Percentiles rank a stretch among this genome's conserved stretches.
Conservation (phyloP, 2,888 invertebrate genomes). For the Mantis religiosa region DNA sequence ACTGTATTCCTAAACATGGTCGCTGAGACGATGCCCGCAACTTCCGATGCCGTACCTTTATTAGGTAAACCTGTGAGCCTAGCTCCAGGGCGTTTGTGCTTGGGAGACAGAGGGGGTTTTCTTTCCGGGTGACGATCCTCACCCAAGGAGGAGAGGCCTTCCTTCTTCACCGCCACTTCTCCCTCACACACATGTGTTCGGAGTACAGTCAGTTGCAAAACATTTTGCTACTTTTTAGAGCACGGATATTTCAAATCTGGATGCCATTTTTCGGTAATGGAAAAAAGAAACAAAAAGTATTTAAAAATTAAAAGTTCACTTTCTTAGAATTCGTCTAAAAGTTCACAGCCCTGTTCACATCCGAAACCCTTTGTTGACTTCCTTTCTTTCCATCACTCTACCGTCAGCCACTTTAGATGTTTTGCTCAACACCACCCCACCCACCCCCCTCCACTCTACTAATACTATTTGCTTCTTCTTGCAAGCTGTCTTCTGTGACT, state of each 20-base stretch:
- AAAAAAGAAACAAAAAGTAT: not conserved
- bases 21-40: conserved; percentile 97
- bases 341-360: not conserved
- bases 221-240: not conserved
- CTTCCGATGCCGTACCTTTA: conserved; percentile 87
- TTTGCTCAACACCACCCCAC: not conserved
- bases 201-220: conserved; percentile 24
- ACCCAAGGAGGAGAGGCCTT: not conserved
- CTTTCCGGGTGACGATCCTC: not conserved
- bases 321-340: not conserved
- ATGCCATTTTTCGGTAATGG: not conserved
- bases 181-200: conserved; percentile 16
- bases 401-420: not conserved
- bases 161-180: not conserved
- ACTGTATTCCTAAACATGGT: conserved; percentile 98
- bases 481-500: conserved; percentile 26
- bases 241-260: not conserved
- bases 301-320: not conserved
- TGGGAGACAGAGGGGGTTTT: conserved; percentile 22
- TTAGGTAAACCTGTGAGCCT: conserved; percentile 54
- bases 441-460: conserved; percentile 1
- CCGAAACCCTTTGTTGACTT: not conserved
- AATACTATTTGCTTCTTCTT: conserved; percentile 23
- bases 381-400: not conserved
- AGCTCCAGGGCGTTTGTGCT: not conserved